Evolutionary conservation across 2,113 vertebrate genomes (phyloP).

Genomic region (Rhinolophus sinicus): DNA sequence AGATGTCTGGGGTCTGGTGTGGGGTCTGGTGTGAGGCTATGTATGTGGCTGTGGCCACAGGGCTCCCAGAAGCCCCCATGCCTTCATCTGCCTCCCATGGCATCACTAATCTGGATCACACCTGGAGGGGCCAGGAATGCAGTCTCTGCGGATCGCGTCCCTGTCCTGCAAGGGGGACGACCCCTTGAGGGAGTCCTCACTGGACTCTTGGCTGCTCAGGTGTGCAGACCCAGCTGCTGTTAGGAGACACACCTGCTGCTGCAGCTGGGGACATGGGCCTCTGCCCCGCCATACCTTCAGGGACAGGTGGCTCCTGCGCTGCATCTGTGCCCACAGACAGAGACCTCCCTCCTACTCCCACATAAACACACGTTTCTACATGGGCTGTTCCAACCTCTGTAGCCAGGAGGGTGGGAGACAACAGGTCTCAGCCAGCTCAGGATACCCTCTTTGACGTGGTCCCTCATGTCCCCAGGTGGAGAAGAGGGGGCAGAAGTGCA

Average conservation of each 20-base stretch:
- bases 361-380: neutral
- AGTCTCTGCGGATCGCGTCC: neutral
- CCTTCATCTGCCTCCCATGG: accelerated
- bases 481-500: too few relatives aligned
- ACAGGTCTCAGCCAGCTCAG: neutral
- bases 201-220: neutral
- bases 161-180: accelerated
- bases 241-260: too few relatives aligned
- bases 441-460: neutral
- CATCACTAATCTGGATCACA: accelerated
- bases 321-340: neutral
- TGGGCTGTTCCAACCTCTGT: accelerated
- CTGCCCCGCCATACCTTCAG: accelerated
- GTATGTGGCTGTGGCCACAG: accelerated
- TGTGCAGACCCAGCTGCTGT: accelerated
- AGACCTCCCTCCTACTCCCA: accelerated
- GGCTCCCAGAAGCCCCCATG: accelerated
- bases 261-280: too few relatives aligned
- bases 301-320: neutral
- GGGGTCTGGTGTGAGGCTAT: neutral
- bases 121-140: neutral
- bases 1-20: neutral
- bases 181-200: accelerated
- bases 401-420: accelerated
- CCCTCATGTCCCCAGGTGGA: too few relatives aligned